phyloP scores from a whole-genome alignment of 2,888 invertebrate genomes.

The Frankliniella fusca region DNA sequence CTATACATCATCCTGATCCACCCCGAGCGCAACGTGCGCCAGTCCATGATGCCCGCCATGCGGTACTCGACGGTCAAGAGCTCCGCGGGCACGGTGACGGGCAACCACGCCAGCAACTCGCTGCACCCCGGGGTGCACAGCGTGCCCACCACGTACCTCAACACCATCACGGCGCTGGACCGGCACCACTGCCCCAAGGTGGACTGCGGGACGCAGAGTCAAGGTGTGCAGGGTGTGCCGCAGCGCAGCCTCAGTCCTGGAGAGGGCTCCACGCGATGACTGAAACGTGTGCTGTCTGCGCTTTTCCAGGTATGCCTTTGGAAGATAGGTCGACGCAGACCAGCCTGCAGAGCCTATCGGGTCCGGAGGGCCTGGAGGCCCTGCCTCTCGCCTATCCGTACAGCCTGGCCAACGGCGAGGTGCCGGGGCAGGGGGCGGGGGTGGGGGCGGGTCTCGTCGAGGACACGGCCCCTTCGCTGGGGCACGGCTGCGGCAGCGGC shows the following conservation, averaged over 20 bases:
- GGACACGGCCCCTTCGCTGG: background rate
- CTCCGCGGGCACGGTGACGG: constrained; percentile 16
- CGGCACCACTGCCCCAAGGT: background rate
- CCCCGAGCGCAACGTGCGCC: constrained; percentile 54
- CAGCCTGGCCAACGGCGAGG: background rate
- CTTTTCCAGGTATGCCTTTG: background rate
- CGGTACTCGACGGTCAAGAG: constrained; percentile 29
- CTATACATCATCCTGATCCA: constrained; percentile 54
- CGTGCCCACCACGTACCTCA: constrained; percentile 3
- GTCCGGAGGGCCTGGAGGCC: background rate
- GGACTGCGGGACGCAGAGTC: constrained; percentile 20
- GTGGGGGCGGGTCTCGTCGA: background rate
- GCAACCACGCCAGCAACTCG: constrained; percentile 23
- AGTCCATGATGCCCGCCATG: constrained; percentile 45
- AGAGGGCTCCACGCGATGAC: background rate
- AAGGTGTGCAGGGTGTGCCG: background rate
- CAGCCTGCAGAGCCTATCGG: constrained; percentile 4
- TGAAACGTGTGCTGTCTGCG: background rate
- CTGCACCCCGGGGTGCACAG: constrained; percentile 16
- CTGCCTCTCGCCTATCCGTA: background rate
- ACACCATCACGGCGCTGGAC: constrained; percentile 15
- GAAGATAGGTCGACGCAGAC: constrained; percentile 2
- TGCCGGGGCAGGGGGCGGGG: background rate
- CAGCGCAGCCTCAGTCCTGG: background rate
- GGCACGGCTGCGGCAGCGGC: background rate